Conservation (phyloP, 1,140 invertebrate species). For the Anastrepha ludens region DNA sequence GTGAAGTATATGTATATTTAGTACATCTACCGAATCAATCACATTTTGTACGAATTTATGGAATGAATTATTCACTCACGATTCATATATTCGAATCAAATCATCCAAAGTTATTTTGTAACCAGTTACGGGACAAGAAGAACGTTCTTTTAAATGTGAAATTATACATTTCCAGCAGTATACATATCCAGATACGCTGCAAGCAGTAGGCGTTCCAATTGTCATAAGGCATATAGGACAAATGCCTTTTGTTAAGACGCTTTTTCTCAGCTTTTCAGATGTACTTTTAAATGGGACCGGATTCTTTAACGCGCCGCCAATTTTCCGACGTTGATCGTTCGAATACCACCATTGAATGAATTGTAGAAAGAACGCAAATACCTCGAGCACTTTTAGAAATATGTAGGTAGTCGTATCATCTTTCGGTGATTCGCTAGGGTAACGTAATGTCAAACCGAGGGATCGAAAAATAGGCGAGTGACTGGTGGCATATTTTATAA, state of each 20-base stretch:
- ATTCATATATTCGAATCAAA: conserved; percentile 70
- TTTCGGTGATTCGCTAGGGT: conserved; percentile 64
- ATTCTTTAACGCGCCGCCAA: conserved; percentile 66
- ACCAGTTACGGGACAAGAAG: conserved; percentile 66
- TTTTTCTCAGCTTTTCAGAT: conserved; percentile 56
- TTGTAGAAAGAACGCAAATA: conserved; percentile 71
- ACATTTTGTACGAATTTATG: too few species aligned
- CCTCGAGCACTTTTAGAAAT: conserved; percentile 68
- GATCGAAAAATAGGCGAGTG: conserved; percentile 67
- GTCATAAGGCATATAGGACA: conserved; percentile 68
- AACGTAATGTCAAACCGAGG: conserved; percentile 64
- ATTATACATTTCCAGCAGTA: conserved; percentile 73
- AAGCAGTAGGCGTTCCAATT: conserved; percentile 68
- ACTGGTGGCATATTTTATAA: conserved; percentile 66
- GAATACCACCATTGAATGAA: conserved; percentile 74
- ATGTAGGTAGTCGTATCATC: conserved; percentile 69
- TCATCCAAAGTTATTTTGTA: conserved; percentile 70
- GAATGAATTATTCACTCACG: conserved; percentile 46
- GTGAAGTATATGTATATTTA: too few species aligned
- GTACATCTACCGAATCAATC: too few species aligned
- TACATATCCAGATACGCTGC: conserved; percentile 70
- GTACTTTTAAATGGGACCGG: conserved; percentile 58
- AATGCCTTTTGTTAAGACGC: conserved; percentile 59
- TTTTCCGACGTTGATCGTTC: conserved; percentile 67
- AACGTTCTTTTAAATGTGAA: conserved; percentile 64